Evolutionary conservation across 1,140 invertebrate species (phyloP), one percentile per base, ranked within the genome.

Genomic region (Mizuhopecten yessoensis): DNA sequence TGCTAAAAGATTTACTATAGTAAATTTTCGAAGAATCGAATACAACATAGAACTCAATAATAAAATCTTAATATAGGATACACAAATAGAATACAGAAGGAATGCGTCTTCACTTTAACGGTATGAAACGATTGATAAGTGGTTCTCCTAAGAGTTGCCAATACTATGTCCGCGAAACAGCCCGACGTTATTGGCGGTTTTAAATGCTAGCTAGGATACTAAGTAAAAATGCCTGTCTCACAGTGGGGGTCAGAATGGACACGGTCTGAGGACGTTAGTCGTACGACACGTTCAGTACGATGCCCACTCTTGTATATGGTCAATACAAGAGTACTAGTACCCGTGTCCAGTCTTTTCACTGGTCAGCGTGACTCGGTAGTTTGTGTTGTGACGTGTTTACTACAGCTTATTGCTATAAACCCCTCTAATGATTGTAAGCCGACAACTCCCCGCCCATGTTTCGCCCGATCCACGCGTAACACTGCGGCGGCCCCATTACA

Each of bases 391-490:
- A 45, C 42, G 36, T 39, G 36, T 39, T 39, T 39, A 39, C 36
- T 1, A n/a, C 15, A n/a, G 57, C 23, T 75, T 75, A 75, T 75
- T 75, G 11, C 23, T 75, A 75, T 75, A 75, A 75, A 75, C 57
- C 57, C 57, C n/a, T 57, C n/a, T 75, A 75, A 75, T 75, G 57
- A 75, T 75, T 75, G n/a, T 75, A 75, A 75, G 57, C 57, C 57
- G 57, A 75, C 57, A 75, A 39, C 57, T n/a, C 1, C 5, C 57
- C 57, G 57, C n/a, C 57, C 57, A 17, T 20, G 20, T 49, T 17
- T 23, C n/a, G 2, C 57, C n/a, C 11, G 9, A 3, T 29, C 5
- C 5, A 29, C 57, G 57, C 57, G 23, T 29, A 17, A 45, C 17
- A 45, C 42, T 57, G 3, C 20, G 23, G 23, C 15, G 57, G n/a